Evolutionary conservation across 2,888 invertebrate species (phyloP), one percentile per base, ranked within the genome.

Genomic region (Auanema sp.): DNA sequence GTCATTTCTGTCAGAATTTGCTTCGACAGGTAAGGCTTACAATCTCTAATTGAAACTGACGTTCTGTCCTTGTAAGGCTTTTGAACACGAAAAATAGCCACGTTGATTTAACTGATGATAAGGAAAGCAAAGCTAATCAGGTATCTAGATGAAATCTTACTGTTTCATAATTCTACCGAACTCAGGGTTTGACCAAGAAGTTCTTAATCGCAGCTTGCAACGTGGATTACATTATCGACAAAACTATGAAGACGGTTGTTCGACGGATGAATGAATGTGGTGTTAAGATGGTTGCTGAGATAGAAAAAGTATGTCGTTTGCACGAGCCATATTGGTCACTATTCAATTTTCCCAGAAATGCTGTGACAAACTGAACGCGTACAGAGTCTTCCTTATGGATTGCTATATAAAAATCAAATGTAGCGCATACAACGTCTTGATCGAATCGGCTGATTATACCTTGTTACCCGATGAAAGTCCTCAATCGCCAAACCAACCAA

Each of bases 181-280:
- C 16, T 16, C 5, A 21, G 24, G 51, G 71, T 1, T 75, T 72
- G n/a, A 76, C 79, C 18, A 71, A 79, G 43, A 79, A 80, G 52
- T 65, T 83, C 40, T 60, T 83, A 23, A 79, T 82, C 16, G 73
- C 77, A 6, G 74, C 83, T 25, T 76, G 80, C 58, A 83, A 83
- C 62, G 65, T 83, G 14, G 81, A 84, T 53, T 83, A 78, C 65
- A 72, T 81, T 33, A 60, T 79, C 16, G 67, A 74, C n/a, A 70
- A 73, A 42, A 78, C 79, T 2, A 60, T 83, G 51, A 71, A 74
- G 25, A 67, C 66, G 24, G 73, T 83, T 10, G 71, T 73, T 42
- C 74, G 75, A 50, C 75, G 81, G 40, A 71, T 83, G 64, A 66
- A 68, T 47, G 80, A 81, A 54, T 71, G 72, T 61, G 79, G 80